Conservation (phyloP, 2,888 invertebrate genomes). For the Xylocampa areola region DNA sequence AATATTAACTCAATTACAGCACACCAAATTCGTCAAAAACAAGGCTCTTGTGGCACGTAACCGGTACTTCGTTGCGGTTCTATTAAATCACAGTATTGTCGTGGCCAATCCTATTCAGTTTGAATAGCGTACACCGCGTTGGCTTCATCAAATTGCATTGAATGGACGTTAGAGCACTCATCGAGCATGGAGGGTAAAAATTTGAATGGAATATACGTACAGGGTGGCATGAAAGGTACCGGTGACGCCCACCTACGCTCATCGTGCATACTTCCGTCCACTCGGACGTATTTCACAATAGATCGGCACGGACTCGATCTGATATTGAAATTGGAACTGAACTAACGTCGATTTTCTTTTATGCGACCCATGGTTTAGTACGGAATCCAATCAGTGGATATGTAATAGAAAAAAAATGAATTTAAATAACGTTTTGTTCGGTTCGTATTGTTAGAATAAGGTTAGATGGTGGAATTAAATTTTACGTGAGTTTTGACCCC, state of each 20-base stretch:
- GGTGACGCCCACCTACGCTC: constrained; percentile 63
- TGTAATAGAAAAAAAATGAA: constrained; percentile 38
- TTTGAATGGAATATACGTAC: constrained; percentile 86
- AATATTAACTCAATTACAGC: constrained; percentile 54
- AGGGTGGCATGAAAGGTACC: constrained; percentile 66
- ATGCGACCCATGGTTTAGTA: constrained; percentile 56
- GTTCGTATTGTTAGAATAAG: constrained; percentile 19
- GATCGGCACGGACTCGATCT: constrained; percentile 77
- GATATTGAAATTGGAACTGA: constrained; percentile 86
- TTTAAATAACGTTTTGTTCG: constrained; percentile 10
- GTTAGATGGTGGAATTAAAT: not conserved
- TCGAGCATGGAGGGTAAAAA: constrained; percentile 87
- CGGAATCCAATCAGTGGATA: constrained; percentile 56
- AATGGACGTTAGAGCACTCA: constrained; percentile 86
- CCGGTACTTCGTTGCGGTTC: constrained; percentile 77
- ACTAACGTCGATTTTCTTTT: constrained; percentile 70
- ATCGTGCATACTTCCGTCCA: constrained; percentile 81
- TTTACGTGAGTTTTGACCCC: not conserved
- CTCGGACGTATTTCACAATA: constrained; percentile 82
- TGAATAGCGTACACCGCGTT: constrained; percentile 81
- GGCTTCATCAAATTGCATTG: constrained; percentile 88
- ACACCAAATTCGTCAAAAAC: constrained; percentile 59
- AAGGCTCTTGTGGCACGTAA: constrained; percentile 38
- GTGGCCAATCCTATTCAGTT: constrained; percentile 82
- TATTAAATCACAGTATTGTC: constrained; percentile 86